These are phyloP conservation scores for Cynoglossus semilaevis DNA, from an alignment of 2,113 vertebrate species.

Conservation along the genomic window DNA sequence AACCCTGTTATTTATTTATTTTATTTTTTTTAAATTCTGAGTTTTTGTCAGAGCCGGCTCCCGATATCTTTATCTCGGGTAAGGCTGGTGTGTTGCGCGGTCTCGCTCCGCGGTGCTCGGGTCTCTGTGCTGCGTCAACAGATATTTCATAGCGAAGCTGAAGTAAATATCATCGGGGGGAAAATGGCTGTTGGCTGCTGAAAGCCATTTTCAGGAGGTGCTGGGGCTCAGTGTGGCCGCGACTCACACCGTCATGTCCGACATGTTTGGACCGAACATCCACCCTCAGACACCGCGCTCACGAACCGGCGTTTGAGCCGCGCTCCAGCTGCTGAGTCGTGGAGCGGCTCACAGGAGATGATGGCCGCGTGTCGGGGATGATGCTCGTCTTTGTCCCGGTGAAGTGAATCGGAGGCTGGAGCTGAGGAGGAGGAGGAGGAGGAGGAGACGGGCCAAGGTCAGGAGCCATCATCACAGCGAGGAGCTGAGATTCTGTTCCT, in stretches of 20 bases:
- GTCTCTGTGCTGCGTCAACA: fast-evolving
- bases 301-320: not conserved
- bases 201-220: conserved; percentile 65
- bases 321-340: conserved; percentile 10
- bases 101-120: fast-evolving
- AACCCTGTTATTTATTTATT: no score
- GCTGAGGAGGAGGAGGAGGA: conserved; percentile 26
- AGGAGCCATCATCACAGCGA: conserved; percentile 12
- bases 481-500: no score
- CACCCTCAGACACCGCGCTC: fast-evolving
- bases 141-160: conserved; percentile 8
- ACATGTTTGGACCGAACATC: fast-evolving
- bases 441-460: conserved; percentile 64
- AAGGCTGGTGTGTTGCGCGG: no score
- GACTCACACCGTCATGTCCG: conserved; percentile 29
- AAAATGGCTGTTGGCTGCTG: conserved; percentile 53
- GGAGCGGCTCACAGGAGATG: conserved; percentile 44
- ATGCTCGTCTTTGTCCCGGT: conserved; percentile 55
- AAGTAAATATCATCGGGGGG: conserved; percentile 48
- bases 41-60: no score
- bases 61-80: not conserved
- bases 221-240: conserved; percentile 43
- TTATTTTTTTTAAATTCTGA: not conserved
- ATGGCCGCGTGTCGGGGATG: conserved; percentile 35
- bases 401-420: conserved; percentile 28